Base-by-base conservation (phyloP, 2,888 invertebrate genomes). In the Dioctria rufipes region DNA sequence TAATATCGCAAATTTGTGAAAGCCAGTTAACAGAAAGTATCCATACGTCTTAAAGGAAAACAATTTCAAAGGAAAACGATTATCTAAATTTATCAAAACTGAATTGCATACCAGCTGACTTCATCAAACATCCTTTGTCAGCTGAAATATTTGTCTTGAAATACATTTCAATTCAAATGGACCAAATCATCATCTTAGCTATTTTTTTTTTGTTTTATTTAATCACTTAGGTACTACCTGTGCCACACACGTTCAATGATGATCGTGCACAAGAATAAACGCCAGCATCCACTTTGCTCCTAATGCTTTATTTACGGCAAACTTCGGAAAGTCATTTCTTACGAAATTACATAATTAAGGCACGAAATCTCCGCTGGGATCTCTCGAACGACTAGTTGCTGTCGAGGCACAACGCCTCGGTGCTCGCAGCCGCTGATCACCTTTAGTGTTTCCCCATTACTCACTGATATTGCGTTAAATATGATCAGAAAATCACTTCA, bases 291-390 rank as follows among this genome's bases (percentile, higher is more conserved):
- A 54, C 73, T 42, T 11, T 4, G 73, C 49, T 51, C 51, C 69
- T 69, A 69, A 69, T 69, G 9, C 51, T 69, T 69, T 69, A 69
- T 69, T 73, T 73, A 60, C 58, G 73, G 58, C 73, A 80, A 75
- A 73, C 75, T 75, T 61, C 65, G 75, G 58, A 81, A 61, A 71
- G 73, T 67, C 66, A 75, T 71, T 78, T 71, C 78, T 67, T 66
- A 71, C 75, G n/a, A 65, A 81, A 81, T 81, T 81, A 79, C 79
- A 81, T 81, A 81, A 81, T 79, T 80, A 80, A 81, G 75, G 79
- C 65, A 80, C 71, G 61, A 78, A 54, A 58, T 49, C 65, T 66
- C 69, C 42, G 67, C 69, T 65, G 40, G 61, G 40, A 51, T 54
- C 75, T 37, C 49, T 49, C 63, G 58, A 69, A 73, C 63, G 81